These are phyloP conservation scores for Ictidomys tridecemlineatus DNA, from an alignment of 2,113 vertebrate genomes.

Conservation along the genomic window DNA sequence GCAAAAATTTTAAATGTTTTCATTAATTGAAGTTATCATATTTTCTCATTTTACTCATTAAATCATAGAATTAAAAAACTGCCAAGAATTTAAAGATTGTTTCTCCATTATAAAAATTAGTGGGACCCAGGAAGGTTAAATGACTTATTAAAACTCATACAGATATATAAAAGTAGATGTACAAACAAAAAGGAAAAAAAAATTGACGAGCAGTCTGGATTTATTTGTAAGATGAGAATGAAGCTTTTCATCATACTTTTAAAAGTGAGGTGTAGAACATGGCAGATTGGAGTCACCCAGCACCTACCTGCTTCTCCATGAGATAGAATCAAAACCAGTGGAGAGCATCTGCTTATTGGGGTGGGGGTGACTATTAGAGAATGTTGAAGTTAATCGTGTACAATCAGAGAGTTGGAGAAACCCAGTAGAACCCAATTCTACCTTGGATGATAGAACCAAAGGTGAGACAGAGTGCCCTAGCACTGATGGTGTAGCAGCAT, in stretches of 20 bases:
- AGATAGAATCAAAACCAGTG: too few species aligned
- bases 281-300: too few species aligned
- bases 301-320: too few species aligned
- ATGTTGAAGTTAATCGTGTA: background rate
- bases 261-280: background rate
- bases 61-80: background rate
- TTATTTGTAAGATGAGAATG: conserved; percentile 4
- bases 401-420: background rate
- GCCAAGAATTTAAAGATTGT: background rate
- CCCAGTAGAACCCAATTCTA: too few species aligned
- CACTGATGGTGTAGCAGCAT: background rate
- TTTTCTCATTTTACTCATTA: background rate
- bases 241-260: background rate
- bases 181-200: background rate
- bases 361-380: too few species aligned
- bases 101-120: background rate
- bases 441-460: background rate
- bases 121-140: background rate
- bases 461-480: background rate
- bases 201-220: background rate
- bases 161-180: background rate
- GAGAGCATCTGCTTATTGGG: too few species aligned
- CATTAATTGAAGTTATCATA: background rate
- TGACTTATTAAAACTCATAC: background rate
- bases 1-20: background rate